Evolutionary conservation across 2,113 vertebrate genomes (phyloP), one percentile per base, ranked within the genome.

Genomic region (Vireo altiloquus): DNA sequence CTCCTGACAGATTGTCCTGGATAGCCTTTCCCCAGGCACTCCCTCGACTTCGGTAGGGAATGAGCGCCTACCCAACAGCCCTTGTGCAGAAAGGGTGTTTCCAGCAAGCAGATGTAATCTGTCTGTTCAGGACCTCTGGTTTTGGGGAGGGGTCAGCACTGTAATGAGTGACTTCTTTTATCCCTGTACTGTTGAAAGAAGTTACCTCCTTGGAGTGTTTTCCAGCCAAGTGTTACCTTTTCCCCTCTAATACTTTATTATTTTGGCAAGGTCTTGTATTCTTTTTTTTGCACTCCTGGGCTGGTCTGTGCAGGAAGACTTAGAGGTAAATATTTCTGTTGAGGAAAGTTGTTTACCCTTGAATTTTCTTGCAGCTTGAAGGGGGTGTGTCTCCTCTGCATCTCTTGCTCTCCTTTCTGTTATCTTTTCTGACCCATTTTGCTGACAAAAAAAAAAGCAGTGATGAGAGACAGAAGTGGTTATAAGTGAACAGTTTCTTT

Each of bases 371-470:
- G 47, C n/a, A 15, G 68, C 28, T 53, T 80, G 49, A 30, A 80
- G 30, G 27, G 14, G 9, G 15, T 74, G 57, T 76, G n/a, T 88
- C 33, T 82, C 13, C 80, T 37, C 69, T 85, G 33, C 75, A n/a
- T 76, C 53, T 70, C 53, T 86, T 2, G 1, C 54, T 83, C 28
- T 87, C 40, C 52, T 68, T 88, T 8, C 54, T 69, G 54, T 83
- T 83, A n/a, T n/a, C 82, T 77, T 40, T 31, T 66, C 72, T 95
- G 87, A 89, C 53, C 72, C 68, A 66, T 81, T 94, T 94, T 95
- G 71, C 68, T 83, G 65, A 70, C 64, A 63, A 47, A 79, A 37
- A 70, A 70, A 52, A 83, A 74, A 21, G 39, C 90, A 66, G 25
- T 42, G 37, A 78, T 25, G 56, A 63, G 46, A 72, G 35, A 28